Evolutionary conservation across 2,888 invertebrate genomes (phyloP).

Genomic region (Taenaris catops): DNA sequence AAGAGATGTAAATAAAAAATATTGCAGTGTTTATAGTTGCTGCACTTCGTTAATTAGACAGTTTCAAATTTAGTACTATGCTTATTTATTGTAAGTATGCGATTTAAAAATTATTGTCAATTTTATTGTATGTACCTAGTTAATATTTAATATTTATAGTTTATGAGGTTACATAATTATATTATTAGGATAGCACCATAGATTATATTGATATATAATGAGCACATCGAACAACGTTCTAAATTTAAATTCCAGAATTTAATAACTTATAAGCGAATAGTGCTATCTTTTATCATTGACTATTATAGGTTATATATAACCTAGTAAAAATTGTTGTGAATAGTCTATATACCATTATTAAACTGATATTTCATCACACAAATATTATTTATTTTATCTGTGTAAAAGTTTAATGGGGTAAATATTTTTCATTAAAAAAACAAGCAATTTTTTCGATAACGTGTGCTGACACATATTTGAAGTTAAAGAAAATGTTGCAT

Average conservation of each 20-base stretch:
- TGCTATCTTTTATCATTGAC: too few species aligned
- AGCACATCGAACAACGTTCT: neutral
- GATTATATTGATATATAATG: neutral
- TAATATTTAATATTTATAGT: too few species aligned
- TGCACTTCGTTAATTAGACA: slow-evolving; percentile 15
- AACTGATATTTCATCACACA: too few species aligned
- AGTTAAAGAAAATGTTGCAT: too few species aligned
- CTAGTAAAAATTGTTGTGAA: too few species aligned
- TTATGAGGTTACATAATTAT: too few species aligned
- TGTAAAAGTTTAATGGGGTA: too few species aligned
- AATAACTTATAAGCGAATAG: too few species aligned
- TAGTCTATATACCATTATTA: too few species aligned
- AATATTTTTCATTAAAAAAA: too few species aligned
- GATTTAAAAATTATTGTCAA: slow-evolving; percentile 2
- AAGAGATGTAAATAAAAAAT: slow-evolving; percentile 47
- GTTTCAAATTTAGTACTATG: slow-evolving; percentile 13
- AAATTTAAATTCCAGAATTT: neutral
- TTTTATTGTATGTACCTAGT: neutral
- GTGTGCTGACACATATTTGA: neutral
- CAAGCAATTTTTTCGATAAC: neutral
- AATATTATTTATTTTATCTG: too few species aligned
- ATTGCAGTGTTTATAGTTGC: slow-evolving; percentile 30
- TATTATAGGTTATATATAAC: too few species aligned
- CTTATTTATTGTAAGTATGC: slow-evolving; percentile 13
- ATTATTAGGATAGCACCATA: neutral